Base-by-base conservation (phyloP, 1,140 invertebrate genomes). In the Pseudomyrmex dendroicus region DNA sequence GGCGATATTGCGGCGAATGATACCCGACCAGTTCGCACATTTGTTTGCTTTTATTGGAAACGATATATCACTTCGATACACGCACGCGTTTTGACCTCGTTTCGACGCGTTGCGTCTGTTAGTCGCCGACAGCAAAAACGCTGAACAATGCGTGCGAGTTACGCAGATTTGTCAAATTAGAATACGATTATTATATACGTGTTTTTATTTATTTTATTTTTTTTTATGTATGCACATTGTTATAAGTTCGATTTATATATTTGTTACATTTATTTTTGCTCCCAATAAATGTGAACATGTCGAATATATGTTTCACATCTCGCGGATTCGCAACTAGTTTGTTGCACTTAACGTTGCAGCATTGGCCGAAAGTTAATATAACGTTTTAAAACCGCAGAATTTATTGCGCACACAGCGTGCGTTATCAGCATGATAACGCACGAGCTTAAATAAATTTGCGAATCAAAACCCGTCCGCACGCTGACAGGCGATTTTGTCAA, bases 31-130 rank as follows among this genome's bases (percentile, higher is more conserved):
- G 35, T 7, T 7, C 35, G 35, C 35, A 35, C 22, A 15, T 59
- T 15, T 2, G 2, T 25, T n/a, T 35, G 35, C n/a, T 25, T 78
- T 70, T 70, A 59, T 78, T 48, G 66, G 52, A 78, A 78, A 70
- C n/a, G 54, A 78, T 70, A 17, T 78, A 48, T 10, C 2, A 13
- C 2, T 57, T 15, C 50, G 25, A 59, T 57, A 44, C 44, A 56
- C 13, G 52, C n/a, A 13, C 4, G 9, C 22, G 22, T 22, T 9
- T 13, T 67, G 48, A 5, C 17, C 20, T 13, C 22, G n/a, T 25
- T n/a, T 35, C 35, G 35, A 35, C 35, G 35, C 35, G 35, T 35
- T 35, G 5, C 35, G 35, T 35, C 35, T 7, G 35, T 35, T 4
- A 7, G 35, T 35, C 35, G 35, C 35, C 35, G 35, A 35, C 35